phyloP scores from a whole-genome alignment of 2,888 invertebrate genomes.

The Leptopilina drosophilae region DNA sequence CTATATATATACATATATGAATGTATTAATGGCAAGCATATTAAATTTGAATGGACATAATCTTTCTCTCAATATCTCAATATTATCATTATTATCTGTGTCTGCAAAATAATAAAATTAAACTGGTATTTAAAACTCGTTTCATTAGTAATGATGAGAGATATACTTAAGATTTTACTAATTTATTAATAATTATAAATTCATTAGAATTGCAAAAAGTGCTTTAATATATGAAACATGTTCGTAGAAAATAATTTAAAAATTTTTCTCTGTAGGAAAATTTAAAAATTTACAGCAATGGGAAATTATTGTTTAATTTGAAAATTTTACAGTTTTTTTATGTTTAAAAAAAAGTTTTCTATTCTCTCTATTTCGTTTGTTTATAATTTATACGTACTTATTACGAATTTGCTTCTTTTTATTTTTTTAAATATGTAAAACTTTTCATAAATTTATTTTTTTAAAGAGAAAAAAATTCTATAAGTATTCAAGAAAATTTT shows the following conservation, averaged over 20 bases:
- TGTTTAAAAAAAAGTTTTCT: background rate
- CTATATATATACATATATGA: background rate
- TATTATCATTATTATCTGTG: background rate
- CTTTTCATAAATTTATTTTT: too few species aligned
- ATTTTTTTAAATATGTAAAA: too few species aligned
- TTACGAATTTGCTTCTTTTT: too few species aligned
- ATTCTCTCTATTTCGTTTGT: too few species aligned
- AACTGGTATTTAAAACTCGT: constrained; percentile 5
- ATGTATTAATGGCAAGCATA: background rate
- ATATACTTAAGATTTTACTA: background rate
- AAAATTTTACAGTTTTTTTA: too few species aligned
- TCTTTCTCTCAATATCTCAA: constrained; percentile 1
- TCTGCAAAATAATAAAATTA: background rate
- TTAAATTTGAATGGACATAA: background rate
- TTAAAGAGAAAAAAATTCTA: too few species aligned
- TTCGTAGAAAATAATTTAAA: background rate
- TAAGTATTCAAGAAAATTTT: too few species aligned
- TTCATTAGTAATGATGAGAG: background rate
- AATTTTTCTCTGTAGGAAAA: background rate
- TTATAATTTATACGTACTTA: too few species aligned
- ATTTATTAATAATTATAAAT: background rate
- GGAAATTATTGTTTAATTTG: too few species aligned
- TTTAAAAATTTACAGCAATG: background rate
- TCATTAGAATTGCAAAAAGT: constrained; percentile 11
- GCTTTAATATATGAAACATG: background rate